Conservation (phyloP, 2,888 invertebrate genomes). For the Camponotus fellah region DNA sequence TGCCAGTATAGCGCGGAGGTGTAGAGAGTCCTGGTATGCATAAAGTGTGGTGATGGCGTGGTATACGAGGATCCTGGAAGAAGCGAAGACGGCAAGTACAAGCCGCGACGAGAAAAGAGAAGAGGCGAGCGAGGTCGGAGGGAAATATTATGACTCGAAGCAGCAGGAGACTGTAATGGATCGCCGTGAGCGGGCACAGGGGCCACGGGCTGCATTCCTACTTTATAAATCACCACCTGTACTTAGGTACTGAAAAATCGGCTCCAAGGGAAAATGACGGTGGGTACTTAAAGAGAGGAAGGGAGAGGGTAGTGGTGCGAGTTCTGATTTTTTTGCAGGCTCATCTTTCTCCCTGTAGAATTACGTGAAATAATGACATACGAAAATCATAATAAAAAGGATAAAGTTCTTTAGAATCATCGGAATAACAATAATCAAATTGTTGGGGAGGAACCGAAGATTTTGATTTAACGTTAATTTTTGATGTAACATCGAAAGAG, state of each 20-base stretch:
- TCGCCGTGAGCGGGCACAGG: constrained; percentile 73
- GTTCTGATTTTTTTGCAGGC: constrained; percentile 63
- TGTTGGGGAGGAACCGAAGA: background rate
- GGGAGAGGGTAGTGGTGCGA: background rate
- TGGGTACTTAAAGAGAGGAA: constrained; percentile 47
- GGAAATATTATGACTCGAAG: constrained; percentile 78
- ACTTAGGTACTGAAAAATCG: constrained; percentile 75
- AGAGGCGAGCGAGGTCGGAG: constrained; percentile 46
- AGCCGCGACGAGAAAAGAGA: background rate
- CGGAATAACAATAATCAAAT: background rate
- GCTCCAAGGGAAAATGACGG: constrained; percentile 64
- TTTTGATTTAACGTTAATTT: constrained; percentile 2
- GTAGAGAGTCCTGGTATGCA: constrained; percentile 59
- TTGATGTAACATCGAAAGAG: background rate
- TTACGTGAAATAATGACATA: constrained; percentile 25
- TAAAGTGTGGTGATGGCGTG: constrained; percentile 68
- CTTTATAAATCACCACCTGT: constrained; percentile 77
- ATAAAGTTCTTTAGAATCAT: constrained; percentile 31
- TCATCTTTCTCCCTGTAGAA: constrained; percentile 51
- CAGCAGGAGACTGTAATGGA: constrained; percentile 78
- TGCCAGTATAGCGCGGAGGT: constrained; percentile 71
- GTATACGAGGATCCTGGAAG: constrained; percentile 54
- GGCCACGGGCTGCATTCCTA: constrained; percentile 73
- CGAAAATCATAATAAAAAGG: background rate
- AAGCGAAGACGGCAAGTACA: constrained; percentile 35